Conservation (phyloP, 2,888 invertebrate species). For the Troides aeacus region DNA sequence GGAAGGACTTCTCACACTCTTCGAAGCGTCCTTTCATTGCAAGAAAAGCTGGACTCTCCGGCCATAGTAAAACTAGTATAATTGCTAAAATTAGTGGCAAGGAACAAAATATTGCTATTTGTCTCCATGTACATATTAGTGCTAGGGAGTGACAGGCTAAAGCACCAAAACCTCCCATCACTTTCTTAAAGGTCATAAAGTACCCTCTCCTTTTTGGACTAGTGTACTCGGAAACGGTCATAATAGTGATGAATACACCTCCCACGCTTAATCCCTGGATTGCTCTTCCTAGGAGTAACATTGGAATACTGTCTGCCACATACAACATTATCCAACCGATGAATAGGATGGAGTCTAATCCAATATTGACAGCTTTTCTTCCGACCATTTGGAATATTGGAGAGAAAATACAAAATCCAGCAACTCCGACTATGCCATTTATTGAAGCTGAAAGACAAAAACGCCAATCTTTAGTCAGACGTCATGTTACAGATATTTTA, state of each 20-base stretch:
- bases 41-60: conserved; percentile 46
- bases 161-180: conserved; percentile 36
- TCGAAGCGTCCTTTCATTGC: conserved; percentile 45
- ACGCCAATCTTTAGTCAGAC: too few relatives aligned
- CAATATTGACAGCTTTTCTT: conserved; percentile 38
- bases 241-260: conserved; percentile 38
- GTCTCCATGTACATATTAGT: conserved; percentile 42
- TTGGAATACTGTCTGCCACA: conserved; percentile 36
- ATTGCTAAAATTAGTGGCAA: conserved; percentile 31
- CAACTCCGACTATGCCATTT: conserved; percentile 40
- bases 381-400: conserved; percentile 43
- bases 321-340: conserved; percentile 42
- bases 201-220: conserved; percentile 44
- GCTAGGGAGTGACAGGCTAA: conserved; percentile 43
- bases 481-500: too few relatives aligned
- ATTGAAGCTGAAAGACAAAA: conserved; percentile 38
- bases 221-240: conserved; percentile 44
- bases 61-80: conserved; percentile 42
- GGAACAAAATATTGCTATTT: conserved; percentile 38
- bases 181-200: conserved; percentile 41
- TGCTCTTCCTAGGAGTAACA: conserved; percentile 40
- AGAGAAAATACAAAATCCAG: conserved; percentile 42
- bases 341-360: conserved; percentile 30
- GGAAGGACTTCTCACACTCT: conserved; percentile 42
- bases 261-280: conserved; percentile 43